Evolutionary conservation across 35 echinoderm and acorn worm genomes (phyloP).

Genomic region (Holothuria glaberrima): DNA sequence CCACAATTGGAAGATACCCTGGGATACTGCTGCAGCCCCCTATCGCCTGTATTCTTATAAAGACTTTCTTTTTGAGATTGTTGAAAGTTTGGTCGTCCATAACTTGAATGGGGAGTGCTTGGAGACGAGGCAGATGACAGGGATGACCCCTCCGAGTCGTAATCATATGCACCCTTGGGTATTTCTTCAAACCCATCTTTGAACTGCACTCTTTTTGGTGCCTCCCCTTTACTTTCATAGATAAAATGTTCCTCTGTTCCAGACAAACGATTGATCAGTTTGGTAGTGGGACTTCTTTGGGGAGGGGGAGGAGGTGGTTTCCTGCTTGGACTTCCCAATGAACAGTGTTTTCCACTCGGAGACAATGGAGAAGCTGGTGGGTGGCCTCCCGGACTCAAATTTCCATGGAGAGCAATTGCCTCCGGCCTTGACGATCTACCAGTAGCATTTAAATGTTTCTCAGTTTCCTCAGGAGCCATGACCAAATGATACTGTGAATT

Average conservation of each 20-base stretch:
- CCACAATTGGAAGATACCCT: too few species aligned
- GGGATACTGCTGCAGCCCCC: too few species aligned
- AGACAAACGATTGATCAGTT: conserved; percentile 25
- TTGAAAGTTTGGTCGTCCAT: conserved; percentile 20
- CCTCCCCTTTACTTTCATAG: background rate
- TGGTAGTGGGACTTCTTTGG: conserved; percentile 31
- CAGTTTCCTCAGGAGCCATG: background rate
- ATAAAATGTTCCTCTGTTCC: conserved; percentile 35
- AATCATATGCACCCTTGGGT: conserved; percentile 23
- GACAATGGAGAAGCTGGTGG: conserved; percentile 5
- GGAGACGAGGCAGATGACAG: conserved; percentile 35
- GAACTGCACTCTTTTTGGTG: conserved; percentile 45
- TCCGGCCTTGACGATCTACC: background rate
- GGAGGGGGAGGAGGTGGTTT: conserved; percentile 33
- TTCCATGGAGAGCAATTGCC: background rate
- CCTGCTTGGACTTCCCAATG: conserved; percentile 24
- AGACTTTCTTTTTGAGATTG: background rate
- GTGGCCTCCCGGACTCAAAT: background rate
- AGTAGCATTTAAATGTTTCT: too few species aligned
- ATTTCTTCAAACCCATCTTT: conserved; percentile 38
- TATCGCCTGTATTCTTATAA: too few species aligned
- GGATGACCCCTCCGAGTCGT: conserved; percentile 43
- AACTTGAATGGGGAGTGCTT: background rate
- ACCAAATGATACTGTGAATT: conserved; percentile 22
- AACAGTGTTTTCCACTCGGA: background rate